These are phyloP conservation scores for Gandaritis pyraliata DNA, from an alignment of 2,888 invertebrate genomes.

Conservation along the genomic window DNA sequence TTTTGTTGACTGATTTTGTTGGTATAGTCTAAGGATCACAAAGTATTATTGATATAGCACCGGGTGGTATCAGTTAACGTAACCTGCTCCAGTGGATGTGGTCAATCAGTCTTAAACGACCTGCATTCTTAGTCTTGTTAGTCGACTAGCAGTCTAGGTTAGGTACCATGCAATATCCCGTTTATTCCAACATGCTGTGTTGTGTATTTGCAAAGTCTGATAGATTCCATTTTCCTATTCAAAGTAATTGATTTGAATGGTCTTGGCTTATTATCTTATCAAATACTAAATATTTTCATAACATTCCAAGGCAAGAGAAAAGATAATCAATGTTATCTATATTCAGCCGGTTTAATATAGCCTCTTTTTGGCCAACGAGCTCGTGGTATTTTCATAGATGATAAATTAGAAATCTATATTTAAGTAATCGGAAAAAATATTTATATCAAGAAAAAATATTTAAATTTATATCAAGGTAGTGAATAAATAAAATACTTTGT, in stretches of 20 bases:
- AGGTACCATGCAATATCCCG: conserved; percentile 51
- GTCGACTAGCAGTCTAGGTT: conserved; percentile 59
- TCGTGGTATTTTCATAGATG: conserved; percentile 4
- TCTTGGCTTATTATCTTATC: conserved; percentile 8
- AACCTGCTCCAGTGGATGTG: conserved; percentile 68
- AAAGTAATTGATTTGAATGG: not conserved
- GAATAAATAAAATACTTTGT: too few relatives aligned
- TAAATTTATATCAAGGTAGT: too few relatives aligned
- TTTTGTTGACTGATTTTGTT: too few relatives aligned
- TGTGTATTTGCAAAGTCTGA: not conserved
- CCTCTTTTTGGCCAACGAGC: not conserved
- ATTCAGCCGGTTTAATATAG: conserved; percentile 26
- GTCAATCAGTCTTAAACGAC: conserved; percentile 76
- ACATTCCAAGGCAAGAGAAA: conserved; percentile 46
- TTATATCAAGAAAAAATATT: too few relatives aligned
- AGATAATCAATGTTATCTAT: conserved; percentile 44
- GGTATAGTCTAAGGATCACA: too few relatives aligned
- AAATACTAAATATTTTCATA: conserved; percentile 19
- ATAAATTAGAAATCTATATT: not conserved
- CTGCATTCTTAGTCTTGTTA: conserved; percentile 66
- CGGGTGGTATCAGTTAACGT: conserved; percentile 53
- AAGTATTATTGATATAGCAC: conserved; percentile 11
- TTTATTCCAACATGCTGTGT: conserved; percentile 28
- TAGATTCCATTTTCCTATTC: not conserved
- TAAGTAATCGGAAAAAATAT: too few relatives aligned